Percentiles rank a stretch among this genome's conserved stretches.
Evolutionary conservation across 2,888 invertebrate genomes (phyloP).

Genomic region (Campoletis raptor): DNA sequence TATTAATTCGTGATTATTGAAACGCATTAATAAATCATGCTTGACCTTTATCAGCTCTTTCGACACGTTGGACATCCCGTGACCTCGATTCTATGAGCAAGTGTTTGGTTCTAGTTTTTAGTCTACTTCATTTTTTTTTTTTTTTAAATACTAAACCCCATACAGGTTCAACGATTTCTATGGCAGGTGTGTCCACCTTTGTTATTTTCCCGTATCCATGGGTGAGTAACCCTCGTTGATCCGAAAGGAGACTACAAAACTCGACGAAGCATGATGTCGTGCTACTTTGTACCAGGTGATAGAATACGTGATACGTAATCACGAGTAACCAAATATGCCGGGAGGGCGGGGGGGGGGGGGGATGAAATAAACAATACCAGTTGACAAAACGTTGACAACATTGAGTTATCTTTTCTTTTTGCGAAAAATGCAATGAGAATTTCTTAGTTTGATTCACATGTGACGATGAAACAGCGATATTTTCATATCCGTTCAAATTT

Average conservation of each 20-base stretch:
- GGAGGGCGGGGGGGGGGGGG: background rate
- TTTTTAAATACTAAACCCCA: background rate
- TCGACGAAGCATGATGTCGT: constrained; percentile 9
- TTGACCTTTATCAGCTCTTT: background rate
- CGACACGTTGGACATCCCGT: background rate
- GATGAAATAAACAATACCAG: background rate
- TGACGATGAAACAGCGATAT: background rate
- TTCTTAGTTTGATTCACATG: background rate
- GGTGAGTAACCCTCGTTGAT: constrained; percentile 29
- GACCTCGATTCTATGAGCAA: background rate
- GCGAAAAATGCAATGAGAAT: background rate
- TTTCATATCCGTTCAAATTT: background rate
- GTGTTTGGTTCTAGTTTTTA: background rate
- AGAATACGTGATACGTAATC: constrained; percentile 36
- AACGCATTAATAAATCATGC: background rate
- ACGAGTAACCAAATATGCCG: background rate
- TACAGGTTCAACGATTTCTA: constrained; percentile 35
- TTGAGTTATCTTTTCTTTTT: background rate
- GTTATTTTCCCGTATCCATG: constrained; percentile 59
- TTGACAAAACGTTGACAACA: background rate
- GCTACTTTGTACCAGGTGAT: constrained; percentile 47
- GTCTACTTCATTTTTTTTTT: background rate
- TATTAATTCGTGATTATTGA: background rate
- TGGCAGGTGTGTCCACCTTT: constrained; percentile 37
- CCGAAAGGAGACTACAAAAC: constrained; percentile 1